phyloP scores from a whole-genome alignment of 1,140 invertebrate genomes.

The Drosophila arawakana region DNA sequence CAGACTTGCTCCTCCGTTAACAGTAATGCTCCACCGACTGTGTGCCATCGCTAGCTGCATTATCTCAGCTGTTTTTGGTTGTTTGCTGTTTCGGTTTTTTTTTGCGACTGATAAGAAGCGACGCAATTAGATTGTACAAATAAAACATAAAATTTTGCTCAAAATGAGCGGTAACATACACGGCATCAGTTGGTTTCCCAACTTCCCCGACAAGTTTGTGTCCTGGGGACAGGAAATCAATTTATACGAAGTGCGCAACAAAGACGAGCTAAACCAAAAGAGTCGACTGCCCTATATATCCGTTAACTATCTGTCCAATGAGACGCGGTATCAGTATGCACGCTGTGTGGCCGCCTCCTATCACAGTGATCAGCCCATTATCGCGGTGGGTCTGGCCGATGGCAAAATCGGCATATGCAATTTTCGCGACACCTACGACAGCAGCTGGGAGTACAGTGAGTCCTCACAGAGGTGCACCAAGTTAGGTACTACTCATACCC shows the following conservation, averaged over 20 bases:
- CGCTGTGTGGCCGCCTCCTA: conserved; percentile 80
- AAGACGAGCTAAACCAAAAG: conserved; percentile 53
- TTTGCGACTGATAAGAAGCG: conserved; percentile 72
- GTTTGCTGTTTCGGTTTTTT: conserved; percentile 36
- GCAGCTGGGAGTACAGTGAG: conserved; percentile 81
- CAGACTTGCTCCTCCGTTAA: conserved; percentile 3
- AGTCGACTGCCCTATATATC: conserved; percentile 73
- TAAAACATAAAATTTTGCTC: conserved; percentile 21
- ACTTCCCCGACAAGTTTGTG: conserved; percentile 91
- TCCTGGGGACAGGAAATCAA: conserved; percentile 94
- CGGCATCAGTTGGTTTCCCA: conserved; percentile 93
- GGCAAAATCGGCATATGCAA: conserved; percentile 93
- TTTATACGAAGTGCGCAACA: conserved; percentile 90
- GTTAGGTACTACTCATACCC: not conserved
- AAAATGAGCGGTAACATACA: conserved; percentile 85
- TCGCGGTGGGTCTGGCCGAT: conserved; percentile 94
- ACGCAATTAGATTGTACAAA: conserved; percentile 58
- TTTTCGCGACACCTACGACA: conserved; percentile 88
- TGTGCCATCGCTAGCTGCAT: conserved; percentile 25
- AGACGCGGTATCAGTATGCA: conserved; percentile 80
- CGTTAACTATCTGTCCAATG: conserved; percentile 74
- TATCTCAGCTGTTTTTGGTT: conserved; percentile 37
- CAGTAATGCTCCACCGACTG: not conserved
- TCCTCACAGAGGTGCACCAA: not conserved
- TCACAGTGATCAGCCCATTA: conserved; percentile 87